Percentiles rank a stretch among this genome's conserved stretches.
phyloP scores from a whole-genome alignment of 2,888 invertebrate species.

The Melieria picta region DNA sequence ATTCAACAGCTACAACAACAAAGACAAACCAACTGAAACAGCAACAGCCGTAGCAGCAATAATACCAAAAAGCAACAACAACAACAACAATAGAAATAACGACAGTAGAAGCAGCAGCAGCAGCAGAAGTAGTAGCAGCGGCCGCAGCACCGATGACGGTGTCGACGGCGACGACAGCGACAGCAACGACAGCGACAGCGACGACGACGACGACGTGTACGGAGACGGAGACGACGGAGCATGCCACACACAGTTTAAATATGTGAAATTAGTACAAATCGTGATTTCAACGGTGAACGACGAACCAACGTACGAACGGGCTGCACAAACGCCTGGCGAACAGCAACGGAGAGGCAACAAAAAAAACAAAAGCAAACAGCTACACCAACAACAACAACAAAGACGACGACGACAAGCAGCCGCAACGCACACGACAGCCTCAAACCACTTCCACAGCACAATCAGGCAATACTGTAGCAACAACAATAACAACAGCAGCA shows the following conservation, averaged over 20 bases:
- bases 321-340: constrained; percentile 44
- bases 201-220: constrained; percentile 44
- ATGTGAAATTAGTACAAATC: constrained; percentile 66
- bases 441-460: no score
- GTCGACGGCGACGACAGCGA: constrained; percentile 13
- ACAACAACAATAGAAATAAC: constrained; percentile 31
- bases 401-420: constrained; percentile 15
- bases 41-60: constrained; percentile 14
- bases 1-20: constrained; percentile 25
- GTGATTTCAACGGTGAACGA: constrained; percentile 67
- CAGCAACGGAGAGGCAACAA: constrained; percentile 43
- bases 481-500: not conserved
- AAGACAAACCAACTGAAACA: constrained; percentile 18
- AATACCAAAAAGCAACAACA: constrained; percentile 31
- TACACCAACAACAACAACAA: constrained; percentile 29
- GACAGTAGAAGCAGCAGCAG: constrained; percentile 16
- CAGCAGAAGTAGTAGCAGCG: constrained; percentile 38
- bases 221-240: constrained; percentile 51
- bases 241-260: constrained; percentile 66
- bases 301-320: constrained; percentile 52
- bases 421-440: not conserved
- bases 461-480: not conserved
- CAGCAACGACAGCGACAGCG: constrained; percentile 33
- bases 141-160: constrained; percentile 34
- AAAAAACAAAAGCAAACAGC: constrained; percentile 37